phyloP scores from a whole-genome alignment of 2,888 invertebrate species.

The Agrotis segetum region DNA sequence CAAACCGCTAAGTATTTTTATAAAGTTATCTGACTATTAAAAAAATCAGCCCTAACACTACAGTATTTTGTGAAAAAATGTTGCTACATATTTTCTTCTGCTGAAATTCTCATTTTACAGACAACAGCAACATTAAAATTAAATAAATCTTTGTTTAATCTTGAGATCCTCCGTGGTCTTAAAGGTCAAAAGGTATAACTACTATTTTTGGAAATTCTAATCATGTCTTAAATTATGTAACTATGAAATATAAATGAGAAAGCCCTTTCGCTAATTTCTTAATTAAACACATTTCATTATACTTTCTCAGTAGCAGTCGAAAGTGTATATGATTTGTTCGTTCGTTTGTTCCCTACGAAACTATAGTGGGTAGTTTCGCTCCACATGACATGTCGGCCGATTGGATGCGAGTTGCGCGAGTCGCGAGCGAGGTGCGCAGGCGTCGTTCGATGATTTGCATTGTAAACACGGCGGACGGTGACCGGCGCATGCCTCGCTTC shows the following conservation, averaged over 20 bases:
- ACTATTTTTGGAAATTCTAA: neutral
- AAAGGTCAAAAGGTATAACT: neutral
- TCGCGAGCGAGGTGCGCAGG: slow-evolving; percentile 59
- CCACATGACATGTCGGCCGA: slow-evolving; percentile 88
- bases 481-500: slow-evolving; percentile 70
- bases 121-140: neutral
- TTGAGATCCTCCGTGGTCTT: neutral
- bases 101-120: too few relatives aligned
- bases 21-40: too few relatives aligned
- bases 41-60: too few relatives aligned
- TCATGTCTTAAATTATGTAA: neutral
- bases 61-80: neutral
- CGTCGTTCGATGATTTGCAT: slow-evolving; percentile 79
- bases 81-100: neutral
- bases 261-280: slow-evolving; percentile 52
- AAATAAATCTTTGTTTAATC: neutral
- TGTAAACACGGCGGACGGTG: slow-evolving; percentile 75
- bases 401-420: slow-evolving; percentile 61
- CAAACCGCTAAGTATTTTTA: too few relatives aligned
- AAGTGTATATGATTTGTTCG: slow-evolving; percentile 82
- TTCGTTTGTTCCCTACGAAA: slow-evolving; percentile 86
- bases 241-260: slow-evolving; percentile 37
- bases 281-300: slow-evolving; percentile 44
- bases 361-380: slow-evolving; percentile 84
- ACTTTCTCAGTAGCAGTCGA: slow-evolving; percentile 69